A percentile compares a stretch with the other conserved stretches of the same genome.
phyloP scores from a whole-genome alignment of 2,113 vertebrate genomes.

The Stigmatopora nigra region DNA sequence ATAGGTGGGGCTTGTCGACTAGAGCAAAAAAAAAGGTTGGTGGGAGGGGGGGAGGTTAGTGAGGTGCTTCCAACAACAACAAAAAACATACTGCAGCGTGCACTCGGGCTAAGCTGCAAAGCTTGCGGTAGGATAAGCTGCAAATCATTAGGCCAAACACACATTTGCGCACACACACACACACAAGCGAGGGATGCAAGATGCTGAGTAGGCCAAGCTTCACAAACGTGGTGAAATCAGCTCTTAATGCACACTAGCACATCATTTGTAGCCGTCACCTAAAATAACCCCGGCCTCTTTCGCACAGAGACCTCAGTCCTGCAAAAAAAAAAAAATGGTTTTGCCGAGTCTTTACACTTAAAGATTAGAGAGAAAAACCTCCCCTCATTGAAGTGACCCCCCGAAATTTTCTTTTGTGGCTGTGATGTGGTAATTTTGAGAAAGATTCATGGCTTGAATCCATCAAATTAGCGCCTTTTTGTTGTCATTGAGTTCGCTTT shows the following conservation, averaged over 20 bases:
- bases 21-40: slow-evolving; percentile 9
- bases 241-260: slow-evolving; percentile 30
- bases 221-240: slow-evolving; percentile 42
- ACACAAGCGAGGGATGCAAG: slow-evolving; percentile 46
- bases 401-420: background rate
- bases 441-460: background rate
- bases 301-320: background rate
- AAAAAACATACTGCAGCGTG: slow-evolving; percentile 48
- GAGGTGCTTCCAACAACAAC: slow-evolving; percentile 3
- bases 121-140: slow-evolving; percentile 63
- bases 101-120: slow-evolving; percentile 62
- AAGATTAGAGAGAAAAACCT: background rate
- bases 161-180: slow-evolving; percentile 46
- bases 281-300: slow-evolving; percentile 25
- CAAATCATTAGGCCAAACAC: slow-evolving; percentile 66
- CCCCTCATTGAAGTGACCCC: background rate
- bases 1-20: slow-evolving; percentile 33
- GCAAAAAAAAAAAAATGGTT: background rate
- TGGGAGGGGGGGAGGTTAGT: background rate
- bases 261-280: slow-evolving; percentile 39
- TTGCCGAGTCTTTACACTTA: background rate
- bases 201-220: slow-evolving; percentile 64
- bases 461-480: slow-evolving; percentile 11
- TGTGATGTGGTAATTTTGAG: background rate
- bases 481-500: slow-evolving; percentile 23